phyloP scores from a whole-genome alignment of 2,888 invertebrate species.

The Nomada fabriciana region DNA sequence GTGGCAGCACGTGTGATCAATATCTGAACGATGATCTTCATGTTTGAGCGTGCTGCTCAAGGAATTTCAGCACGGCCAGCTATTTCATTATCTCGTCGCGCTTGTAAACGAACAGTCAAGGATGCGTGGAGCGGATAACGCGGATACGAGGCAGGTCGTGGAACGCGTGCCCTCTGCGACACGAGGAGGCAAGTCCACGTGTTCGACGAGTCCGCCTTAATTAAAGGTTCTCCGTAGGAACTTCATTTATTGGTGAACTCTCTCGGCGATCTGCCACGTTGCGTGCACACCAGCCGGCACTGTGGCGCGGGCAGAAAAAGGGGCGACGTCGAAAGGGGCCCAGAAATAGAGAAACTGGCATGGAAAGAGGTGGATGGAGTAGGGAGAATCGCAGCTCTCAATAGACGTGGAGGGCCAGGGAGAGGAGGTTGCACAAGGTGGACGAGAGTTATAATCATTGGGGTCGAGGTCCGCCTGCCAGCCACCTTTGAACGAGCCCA shows the following conservation, averaged over 20 bases:
- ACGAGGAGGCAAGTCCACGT: slow-evolving; percentile 42
- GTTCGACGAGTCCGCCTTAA: slow-evolving; percentile 58
- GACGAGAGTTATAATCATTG: slow-evolving; percentile 79
- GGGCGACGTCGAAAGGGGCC: background rate
- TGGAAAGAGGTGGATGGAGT: background rate
- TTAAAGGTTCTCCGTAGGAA: slow-evolving; percentile 64
- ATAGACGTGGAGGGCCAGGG: slow-evolving; percentile 21
- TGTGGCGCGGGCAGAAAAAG: slow-evolving; percentile 5
- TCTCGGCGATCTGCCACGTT: slow-evolving; percentile 17
- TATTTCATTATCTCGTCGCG: slow-evolving; percentile 58
- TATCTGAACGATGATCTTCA: slow-evolving; percentile 39
- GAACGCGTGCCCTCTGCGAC: slow-evolving; percentile 56
- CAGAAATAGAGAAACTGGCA: slow-evolving; percentile 12
- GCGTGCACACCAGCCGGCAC: slow-evolving; percentile 19
- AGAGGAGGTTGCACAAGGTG: slow-evolving; percentile 42
- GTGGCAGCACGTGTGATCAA: slow-evolving; percentile 36
- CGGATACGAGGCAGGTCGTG: slow-evolving; percentile 37
- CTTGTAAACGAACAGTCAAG: slow-evolving; percentile 27
- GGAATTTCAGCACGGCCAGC: slow-evolving; percentile 28
- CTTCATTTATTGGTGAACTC: slow-evolving; percentile 63
- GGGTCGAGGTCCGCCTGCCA: slow-evolving; percentile 71
- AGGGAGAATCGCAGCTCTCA: slow-evolving; percentile 21
- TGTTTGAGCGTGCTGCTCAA: slow-evolving; percentile 24
- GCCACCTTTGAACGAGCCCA: slow-evolving; percentile 56
- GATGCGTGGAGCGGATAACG: slow-evolving; percentile 6